Conservation (phyloP, 2,888 invertebrate species). For the Polymixis lichenea region DNA sequence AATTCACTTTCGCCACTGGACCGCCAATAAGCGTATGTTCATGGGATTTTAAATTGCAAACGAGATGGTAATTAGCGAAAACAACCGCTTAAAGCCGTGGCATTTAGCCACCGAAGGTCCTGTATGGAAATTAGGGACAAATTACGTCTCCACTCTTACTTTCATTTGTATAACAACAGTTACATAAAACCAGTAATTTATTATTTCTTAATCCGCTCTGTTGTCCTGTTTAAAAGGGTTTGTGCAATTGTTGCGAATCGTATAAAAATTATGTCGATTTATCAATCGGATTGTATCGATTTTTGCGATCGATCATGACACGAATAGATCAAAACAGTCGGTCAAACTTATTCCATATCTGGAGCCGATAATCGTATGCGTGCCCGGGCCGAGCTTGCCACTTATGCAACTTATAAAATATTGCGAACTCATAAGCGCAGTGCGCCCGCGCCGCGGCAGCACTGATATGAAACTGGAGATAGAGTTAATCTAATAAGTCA, state of each 20-base stretch:
- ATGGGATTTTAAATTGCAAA: slow-evolving; percentile 88
- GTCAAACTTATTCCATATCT: slow-evolving; percentile 80
- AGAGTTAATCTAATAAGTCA: slow-evolving; percentile 90
- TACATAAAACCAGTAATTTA: slow-evolving; percentile 83
- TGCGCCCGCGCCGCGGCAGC: slow-evolving; percentile 75
- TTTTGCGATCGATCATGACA: slow-evolving; percentile 76
- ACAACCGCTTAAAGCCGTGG: slow-evolving; percentile 84
- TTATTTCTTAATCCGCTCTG: slow-evolving; percentile 83
- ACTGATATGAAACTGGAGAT: slow-evolving; percentile 86
- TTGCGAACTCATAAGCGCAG: slow-evolving; percentile 86
- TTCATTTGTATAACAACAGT: slow-evolving; percentile 84
- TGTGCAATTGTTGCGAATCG: slow-evolving; percentile 74
- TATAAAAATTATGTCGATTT: slow-evolving; percentile 60
- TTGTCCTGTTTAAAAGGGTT: slow-evolving; percentile 77
- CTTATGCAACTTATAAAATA: slow-evolving; percentile 88
- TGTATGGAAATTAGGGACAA: slow-evolving; percentile 89
- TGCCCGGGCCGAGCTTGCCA: slow-evolving; percentile 73
- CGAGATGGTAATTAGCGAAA: slow-evolving; percentile 90
- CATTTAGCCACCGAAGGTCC: slow-evolving; percentile 81
- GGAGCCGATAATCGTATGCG: slow-evolving; percentile 82
- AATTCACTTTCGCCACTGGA: slow-evolving; percentile 82
- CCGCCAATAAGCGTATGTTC: slow-evolving; percentile 73
- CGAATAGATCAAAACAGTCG: slow-evolving; percentile 79
- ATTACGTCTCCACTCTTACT: slow-evolving; percentile 87
- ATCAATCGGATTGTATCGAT: slow-evolving; percentile 64